These are phyloP conservation scores for Andricus curvator DNA, from an alignment of 2,888 invertebrate species.

Conservation along the genomic window DNA sequence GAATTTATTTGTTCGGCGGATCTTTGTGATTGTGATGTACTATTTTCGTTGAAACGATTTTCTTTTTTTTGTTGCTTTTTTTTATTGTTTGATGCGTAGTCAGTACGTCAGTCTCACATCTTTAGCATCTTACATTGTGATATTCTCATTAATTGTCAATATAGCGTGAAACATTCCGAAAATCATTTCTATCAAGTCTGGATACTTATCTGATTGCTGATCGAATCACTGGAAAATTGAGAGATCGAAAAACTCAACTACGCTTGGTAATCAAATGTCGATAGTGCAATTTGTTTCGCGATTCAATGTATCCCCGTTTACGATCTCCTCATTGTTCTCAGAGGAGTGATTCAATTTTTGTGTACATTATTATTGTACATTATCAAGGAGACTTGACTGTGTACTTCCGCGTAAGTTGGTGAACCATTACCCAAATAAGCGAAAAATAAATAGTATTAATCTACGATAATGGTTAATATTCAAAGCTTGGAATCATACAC, in stretches of 20 bases:
- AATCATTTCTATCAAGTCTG: background rate
- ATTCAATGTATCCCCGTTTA: background rate
- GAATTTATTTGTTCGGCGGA: constrained; percentile 48
- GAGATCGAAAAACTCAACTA: background rate
- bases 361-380: constrained; percentile 69
- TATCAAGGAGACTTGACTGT: constrained; percentile 58
- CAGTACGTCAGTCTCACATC: constrained; percentile 68
- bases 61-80: constrained; percentile 43
- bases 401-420: constrained; percentile 12
- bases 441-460: constrained; percentile 62
- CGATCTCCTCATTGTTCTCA: constrained; percentile 45
- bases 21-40: constrained; percentile 58
- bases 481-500: constrained; percentile 66
- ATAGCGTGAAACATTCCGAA: constrained; percentile 45
- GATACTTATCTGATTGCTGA: background rate
- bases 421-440: constrained; percentile 49
- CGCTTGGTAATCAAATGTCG: background rate
- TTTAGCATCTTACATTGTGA: constrained; percentile 72
- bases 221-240: background rate
- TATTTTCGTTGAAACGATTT: constrained; percentile 51
- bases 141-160: constrained; percentile 64
- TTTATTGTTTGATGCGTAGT: constrained; percentile 57
- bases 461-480: constrained; percentile 65
- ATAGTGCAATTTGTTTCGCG: too few relatives aligned
- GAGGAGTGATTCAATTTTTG: constrained; percentile 45